Evolutionary conservation across 2,797 vertebrate species (phyloP), one percentile per base, ranked within the genome.

Genomic region (Pteropus rufus): DNA sequence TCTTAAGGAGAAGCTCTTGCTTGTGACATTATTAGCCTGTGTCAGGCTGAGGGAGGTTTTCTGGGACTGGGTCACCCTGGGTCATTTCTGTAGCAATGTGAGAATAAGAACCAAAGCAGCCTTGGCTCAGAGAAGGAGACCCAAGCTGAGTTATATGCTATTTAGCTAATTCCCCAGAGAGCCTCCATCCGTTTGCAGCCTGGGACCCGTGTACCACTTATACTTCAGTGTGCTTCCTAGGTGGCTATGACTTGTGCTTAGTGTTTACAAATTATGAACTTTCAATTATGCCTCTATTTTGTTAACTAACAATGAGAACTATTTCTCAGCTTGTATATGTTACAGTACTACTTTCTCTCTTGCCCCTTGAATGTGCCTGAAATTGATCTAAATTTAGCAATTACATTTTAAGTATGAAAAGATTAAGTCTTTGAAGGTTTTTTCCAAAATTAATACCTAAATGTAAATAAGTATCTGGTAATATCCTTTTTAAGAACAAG

Each of bases 381-480:
- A 95, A 87, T 64, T 65, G 36, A 91, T 56, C 15, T 87, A 80
- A 83, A 83, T 69, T 88, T 93, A 87, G 72, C 56, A 70, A 3
- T 81, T 44, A 18, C 56, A 60, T 60, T 69, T 69, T 60, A 89
- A 77, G n/a, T 64, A 39, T 84, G 67, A 41, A 83, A 84, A 69
- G 18, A 77, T 49, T n/a, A 94, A 70, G 41, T 73, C 65, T 83
- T 92, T 79, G 58, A 92, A 96, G 15, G 0, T 65, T 94, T 88
- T 88, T 87, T 73, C n/a, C 39, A 93, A 82, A 96, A 79, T 89
- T 56, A 56, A 79, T 83, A 36, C 62, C 83, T 83, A 31, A 73
- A 82, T 93, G 49, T 44, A 89, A 82, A 29, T 76, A 86, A 79
- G 46, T n/a, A 14, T 52, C 52, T 69, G 23, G 58, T 75, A 70